Percentiles rank a stretch among this genome's conserved stretches.
Conservation (phyloP, 1,140 invertebrate species). For the Tetragonula clypearis region DNA sequence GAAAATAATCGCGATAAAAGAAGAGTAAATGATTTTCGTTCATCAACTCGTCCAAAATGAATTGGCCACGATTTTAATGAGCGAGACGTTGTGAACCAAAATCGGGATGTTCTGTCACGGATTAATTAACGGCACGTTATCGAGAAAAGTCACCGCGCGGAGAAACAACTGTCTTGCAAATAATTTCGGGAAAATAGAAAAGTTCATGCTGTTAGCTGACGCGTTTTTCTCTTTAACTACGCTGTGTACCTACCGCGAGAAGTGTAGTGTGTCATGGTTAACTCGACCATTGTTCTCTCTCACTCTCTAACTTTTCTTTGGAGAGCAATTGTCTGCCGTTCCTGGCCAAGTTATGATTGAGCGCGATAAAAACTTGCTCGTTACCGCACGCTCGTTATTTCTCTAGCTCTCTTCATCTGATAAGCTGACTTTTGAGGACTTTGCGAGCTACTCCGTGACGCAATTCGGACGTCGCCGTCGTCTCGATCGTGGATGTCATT, state of each 20-base stretch:
- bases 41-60: too few relatives aligned
- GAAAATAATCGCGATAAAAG: not conserved
- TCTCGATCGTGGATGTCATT: not conserved
- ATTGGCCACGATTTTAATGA: too few relatives aligned
- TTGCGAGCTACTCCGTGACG: not conserved
- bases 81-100: not conserved
- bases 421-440: conserved; percentile 15
- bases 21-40: too few relatives aligned
- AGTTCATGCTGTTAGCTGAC: not conserved
- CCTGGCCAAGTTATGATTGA: conserved; percentile 40
- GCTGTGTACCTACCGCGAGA: not conserved
- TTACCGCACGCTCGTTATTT: conserved; percentile 30
- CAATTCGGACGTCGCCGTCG: not conserved
- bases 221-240: not conserved
- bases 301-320: conserved; percentile 28
- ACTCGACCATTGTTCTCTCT: not conserved
- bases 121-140: not conserved
- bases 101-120: not conserved
- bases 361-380: conserved; percentile 42
- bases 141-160: too few relatives aligned
- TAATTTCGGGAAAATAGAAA: not conserved
- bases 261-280: conserved; percentile 5
- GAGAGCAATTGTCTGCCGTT: conserved; percentile 20
- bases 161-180: not conserved
- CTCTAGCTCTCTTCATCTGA: conserved; percentile 13